Evolutionary conservation across 2,888 invertebrate species (phyloP), one percentile per base, ranked within the genome.

Genomic region (Scaptomyza reducta): DNA sequence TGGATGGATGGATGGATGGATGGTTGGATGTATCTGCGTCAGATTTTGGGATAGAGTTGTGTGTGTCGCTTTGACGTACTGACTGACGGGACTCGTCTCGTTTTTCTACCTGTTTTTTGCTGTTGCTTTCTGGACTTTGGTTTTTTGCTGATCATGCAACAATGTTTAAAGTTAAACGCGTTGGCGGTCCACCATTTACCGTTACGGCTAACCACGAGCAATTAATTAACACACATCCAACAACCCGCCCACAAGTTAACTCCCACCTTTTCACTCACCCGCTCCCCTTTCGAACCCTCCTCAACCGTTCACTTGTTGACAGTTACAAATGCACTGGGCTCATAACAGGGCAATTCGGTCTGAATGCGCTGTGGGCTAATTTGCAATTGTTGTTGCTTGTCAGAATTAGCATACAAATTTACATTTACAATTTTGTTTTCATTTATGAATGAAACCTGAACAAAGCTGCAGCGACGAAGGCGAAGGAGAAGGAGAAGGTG

Each of bases 221-320:
- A 87, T 82, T 86, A 83, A 87, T 83, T 85, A 87, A 82, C 66
- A 70, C 74, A 85, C 62, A 75, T 60, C 55, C 57, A 56, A 70
- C 44, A 40, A 29, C 53, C 53, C 49, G 57, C 77, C 73, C 63
- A 72, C 72, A 40, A 61, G 14, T 16, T 38, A 60, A 25, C 29
- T 22, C 55, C 51, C 54, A 31, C 22, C 44, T 44, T 46, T 46
- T 38, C 27, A 41, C 18, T 38, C 44, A 33, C 6, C n/a, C 13
- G 6, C 16, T 11, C 11, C 6, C n/a, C 3, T 3, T 11, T 5
- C 7, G n/a, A n/a, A n/a, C 25, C 29, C 16, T 44, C 62, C 13
- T 27, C 33, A 25, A 14, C 1, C 55, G 29, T 7, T 38, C 44
- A 46, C 22, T 41, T 46, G 66, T 47, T 68, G 78, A 81, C 74